phyloP scores from a whole-genome alignment of 2,888 invertebrate species.

The Eudasyphora cyanicolor region DNA sequence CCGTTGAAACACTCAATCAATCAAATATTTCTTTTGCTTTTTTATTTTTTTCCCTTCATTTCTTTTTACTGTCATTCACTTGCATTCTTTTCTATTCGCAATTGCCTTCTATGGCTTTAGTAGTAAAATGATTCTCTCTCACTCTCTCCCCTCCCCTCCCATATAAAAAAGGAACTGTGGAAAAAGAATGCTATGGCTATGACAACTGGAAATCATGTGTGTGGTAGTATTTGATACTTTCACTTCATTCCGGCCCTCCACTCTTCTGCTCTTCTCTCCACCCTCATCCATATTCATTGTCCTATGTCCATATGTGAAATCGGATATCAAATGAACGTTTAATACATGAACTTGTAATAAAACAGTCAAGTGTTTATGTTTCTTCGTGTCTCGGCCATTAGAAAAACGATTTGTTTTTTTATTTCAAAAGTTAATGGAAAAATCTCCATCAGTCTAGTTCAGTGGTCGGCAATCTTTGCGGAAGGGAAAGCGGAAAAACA shows the following conservation, averaged over 20 bases:
- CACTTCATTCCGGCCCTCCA: too few species aligned
- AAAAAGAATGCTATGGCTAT: too few species aligned
- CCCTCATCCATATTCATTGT: not conserved
- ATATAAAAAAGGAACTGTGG: too few species aligned
- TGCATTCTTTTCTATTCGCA: not conserved
- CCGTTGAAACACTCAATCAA: conserved; percentile 31
- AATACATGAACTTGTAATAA: not conserved
- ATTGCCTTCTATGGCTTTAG: not conserved
- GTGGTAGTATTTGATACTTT: not conserved
- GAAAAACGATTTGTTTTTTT: not conserved
- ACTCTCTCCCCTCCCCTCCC: too few species aligned
- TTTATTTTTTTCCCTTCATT: not conserved
- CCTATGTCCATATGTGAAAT: not conserved
- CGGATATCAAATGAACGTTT: not conserved
- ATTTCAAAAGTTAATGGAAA: conserved; percentile 10
- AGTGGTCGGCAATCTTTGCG: not conserved
- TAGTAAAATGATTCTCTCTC: too few species aligned
- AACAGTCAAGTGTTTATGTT: not conserved
- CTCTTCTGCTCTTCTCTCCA: not conserved
- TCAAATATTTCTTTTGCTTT: conserved; percentile 7
- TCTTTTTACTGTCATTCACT: not conserved
- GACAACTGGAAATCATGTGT: not conserved
- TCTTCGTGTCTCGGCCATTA: not conserved
- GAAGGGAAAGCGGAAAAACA: not conserved
- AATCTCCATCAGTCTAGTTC: not conserved